A percentile compares a stretch with the other conserved stretches of the same genome.
These are phyloP conservation scores for Parazoanthus swiftii DNA, from an alignment of 92 coral and sea anemone species.

Conservation along the genomic window DNA sequence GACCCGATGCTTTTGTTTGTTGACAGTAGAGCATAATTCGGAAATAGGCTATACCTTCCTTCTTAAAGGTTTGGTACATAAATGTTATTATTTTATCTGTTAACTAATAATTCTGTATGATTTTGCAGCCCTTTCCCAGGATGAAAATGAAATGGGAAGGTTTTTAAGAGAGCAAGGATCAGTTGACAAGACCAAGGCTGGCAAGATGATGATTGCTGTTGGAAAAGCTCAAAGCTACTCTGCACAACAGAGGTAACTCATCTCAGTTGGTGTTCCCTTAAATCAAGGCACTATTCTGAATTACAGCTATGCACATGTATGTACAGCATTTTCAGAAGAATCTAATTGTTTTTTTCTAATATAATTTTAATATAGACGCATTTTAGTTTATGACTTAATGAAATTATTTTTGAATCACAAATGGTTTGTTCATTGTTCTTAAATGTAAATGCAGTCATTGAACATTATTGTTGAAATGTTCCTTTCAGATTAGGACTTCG, in stretches of 20 bases:
- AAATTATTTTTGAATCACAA: too few species aligned
- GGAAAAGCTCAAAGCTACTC: constrained; percentile 98
- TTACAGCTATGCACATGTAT: background rate
- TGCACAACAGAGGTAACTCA: constrained; percentile 88
- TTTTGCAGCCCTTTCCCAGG: constrained; percentile 89
- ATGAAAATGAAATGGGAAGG: constrained; percentile 99
- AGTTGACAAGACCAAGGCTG: constrained; percentile 96
- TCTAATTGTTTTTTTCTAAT: too few species aligned
- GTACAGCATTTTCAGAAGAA: too few species aligned
- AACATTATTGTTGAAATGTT: background rate
- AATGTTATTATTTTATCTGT: background rate
- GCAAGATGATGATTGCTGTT: constrained; percentile 99
- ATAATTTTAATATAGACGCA: too few species aligned
- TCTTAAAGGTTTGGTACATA: background rate
- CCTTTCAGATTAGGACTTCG: constrained; percentile 77
- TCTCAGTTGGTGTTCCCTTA: background rate
- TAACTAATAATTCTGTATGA: background rate
- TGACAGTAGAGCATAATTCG: too few species aligned
- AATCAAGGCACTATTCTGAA: background rate
- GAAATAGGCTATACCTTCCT: too few species aligned
- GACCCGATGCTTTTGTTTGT: too few species aligned
- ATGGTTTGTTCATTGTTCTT: background rate
- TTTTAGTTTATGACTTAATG: too few species aligned
- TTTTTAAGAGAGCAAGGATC: constrained; percentile 97
- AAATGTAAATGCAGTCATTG: background rate